Evolutionary conservation across 1,140 invertebrate species (phyloP), one percentile per base, ranked within the genome.

Genomic region (Papilio machaon): DNA sequence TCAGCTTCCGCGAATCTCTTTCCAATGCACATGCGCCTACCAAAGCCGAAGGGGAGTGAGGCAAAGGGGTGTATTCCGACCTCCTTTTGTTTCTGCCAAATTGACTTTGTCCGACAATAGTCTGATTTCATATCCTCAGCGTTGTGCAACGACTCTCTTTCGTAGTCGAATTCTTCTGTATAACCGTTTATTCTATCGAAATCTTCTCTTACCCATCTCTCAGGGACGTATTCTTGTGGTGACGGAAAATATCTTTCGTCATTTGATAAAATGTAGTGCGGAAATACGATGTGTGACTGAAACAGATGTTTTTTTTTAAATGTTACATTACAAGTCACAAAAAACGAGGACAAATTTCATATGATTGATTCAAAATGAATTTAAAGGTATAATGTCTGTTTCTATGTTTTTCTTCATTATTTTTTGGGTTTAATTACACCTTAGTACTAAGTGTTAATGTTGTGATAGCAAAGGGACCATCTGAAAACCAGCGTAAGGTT

Each of bases 211-310:
- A 98, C 83, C 97, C 97, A 98, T 82, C 97, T 94, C 87, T 98
- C 97, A 0, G 97, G 97, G 49, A 96, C 89, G 86, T 97, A 98
- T 77, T 95, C 90, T 79, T 96, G 82, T 0, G 97, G 96, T 9
- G 96, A 90, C 1, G 95, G 86, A 88, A 98, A 98, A 91, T 97
- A 94, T 80, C 89, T 85, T 79, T 97, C 96, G 80, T 96, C 95
- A 89, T 97, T 97, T 49, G 97, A 97, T 60, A 97, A 96, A n/a
- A 97, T 96, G 88, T 97, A 96, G 91, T 97, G 97, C 83, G 97
- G 97, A 88, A 98, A 97, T 67, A 97, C 96, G 23, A 97, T 95
- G 91, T 97, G 97, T 0, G 97, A 97, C 97, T 98, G 91, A n/a
- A 93, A 95, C 74, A 67, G 43, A 77, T 38, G 38, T 58, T 76